Evolutionary conservation across 2,888 invertebrate species (phyloP), one percentile per base, ranked within the genome.

Genomic region (Hypomecis punctinalis): DNA sequence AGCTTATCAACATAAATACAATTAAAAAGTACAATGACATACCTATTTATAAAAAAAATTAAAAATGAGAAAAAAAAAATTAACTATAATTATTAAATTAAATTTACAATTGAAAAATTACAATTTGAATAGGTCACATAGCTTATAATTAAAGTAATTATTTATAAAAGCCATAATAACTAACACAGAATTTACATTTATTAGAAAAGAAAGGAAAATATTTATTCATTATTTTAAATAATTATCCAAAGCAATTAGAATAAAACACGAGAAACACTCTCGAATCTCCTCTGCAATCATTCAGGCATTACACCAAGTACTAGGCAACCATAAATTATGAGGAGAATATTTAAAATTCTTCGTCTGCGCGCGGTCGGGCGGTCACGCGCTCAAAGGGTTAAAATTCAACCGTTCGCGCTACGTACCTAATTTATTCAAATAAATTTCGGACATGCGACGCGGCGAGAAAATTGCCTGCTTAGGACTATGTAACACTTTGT

Each of bases 361-460:
- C 68, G 72, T 70, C 74, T 68, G 77, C 65, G 57, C 70, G 54
- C 62, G 69, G 59, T 43, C 23, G 72, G 74, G 45, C 74, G 70
- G 81, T 82, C 84, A 82, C 85, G 83, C 78, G 63, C 81, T 68
- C 76, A 76, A 81, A 77, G 83, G 85, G 86, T 86, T 85, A 89
- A 89, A 89, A 89, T 91, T 89, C 89, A 88, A 86, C 88, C 82
- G 85, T 87, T 86, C 82, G 82, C 84, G 82, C 85, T 70, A 23
- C 23, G 40, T 52, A 76, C 76, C 77, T 89, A 90, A 90, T 90
- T 89, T 91, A 91, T 91, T 90, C 90, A 85, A 89, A 85, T 86
- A 86, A 86, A 90, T 88, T 90, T 90, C 78, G 84, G 83, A 85
- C 86, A 85, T 81, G 82, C 78, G 79, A 81, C 84, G 80, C 78